Evolutionary conservation across 2,888 invertebrate species (phyloP).

Genomic region (Polydrusus tereticollis): DNA sequence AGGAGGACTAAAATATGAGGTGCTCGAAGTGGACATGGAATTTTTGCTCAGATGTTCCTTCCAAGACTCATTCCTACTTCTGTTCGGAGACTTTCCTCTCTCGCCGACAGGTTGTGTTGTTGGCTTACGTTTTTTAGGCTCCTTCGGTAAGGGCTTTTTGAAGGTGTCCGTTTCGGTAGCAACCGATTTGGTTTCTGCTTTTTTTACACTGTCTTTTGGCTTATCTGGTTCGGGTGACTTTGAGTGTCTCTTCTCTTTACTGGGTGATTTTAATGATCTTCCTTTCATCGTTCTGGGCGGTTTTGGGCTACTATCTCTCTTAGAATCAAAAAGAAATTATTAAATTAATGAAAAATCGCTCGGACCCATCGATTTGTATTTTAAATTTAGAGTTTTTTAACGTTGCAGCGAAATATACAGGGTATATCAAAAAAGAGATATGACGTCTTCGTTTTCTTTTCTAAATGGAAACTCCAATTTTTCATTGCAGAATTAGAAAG

Average conservation of each 20-base stretch:
- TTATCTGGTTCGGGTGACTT: slow-evolving; percentile 4
- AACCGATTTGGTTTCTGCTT: slow-evolving; percentile 43
- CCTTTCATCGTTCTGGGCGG: slow-evolving; percentile 15
- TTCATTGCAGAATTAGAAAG: no score
- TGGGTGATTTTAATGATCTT: background rate
- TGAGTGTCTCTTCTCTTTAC: slow-evolving; percentile 17
- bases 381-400: no score
- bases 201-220: slow-evolving; percentile 7
- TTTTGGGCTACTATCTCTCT: slow-evolving; percentile 21
- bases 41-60: slow-evolving; percentile 60
- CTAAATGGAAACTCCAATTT: no score
- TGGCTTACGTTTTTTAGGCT: background rate
- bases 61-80: slow-evolving; percentile 55
- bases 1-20: slow-evolving; percentile 65
- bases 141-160: slow-evolving; percentile 15
- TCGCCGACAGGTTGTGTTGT: background rate
- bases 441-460: no score
- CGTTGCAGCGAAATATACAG: no score
- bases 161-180: slow-evolving; percentile 54
- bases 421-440: no score
- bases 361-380: no score
- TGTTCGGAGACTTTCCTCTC: background rate
- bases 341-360: no score
- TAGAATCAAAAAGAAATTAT: background rate
- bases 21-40: slow-evolving; percentile 60